Conservation (phyloP, 2,797 vertebrate species). For the Gymnothorax javanicus region DNA sequence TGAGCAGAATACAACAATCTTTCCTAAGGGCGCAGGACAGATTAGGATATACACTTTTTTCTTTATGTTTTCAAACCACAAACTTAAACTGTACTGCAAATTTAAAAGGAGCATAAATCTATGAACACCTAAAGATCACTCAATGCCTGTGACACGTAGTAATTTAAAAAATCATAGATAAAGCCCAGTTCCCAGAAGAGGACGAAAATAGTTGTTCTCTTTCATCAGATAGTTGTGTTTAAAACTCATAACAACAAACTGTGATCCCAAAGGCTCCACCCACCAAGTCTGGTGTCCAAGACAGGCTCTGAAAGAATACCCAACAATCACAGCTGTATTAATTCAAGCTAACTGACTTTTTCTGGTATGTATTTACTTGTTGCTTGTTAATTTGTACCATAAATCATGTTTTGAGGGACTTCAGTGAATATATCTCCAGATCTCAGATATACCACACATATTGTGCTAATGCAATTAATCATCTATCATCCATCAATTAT, state of each 20-base stretch:
- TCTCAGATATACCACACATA: not conserved
- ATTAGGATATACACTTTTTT: not conserved
- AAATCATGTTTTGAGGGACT: conserved; percentile 15
- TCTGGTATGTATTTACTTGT: not conserved
- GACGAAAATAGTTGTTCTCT: conserved; percentile 23
- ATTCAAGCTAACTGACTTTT: not conserved
- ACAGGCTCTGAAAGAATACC: not conserved
- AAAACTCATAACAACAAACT: conserved; percentile 16
- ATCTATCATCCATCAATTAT: too few species aligned
- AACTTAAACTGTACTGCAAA: not conserved
- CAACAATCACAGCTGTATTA: not conserved
- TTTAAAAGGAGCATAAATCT: too few species aligned
- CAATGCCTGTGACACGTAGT: not conserved
- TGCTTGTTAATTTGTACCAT: not conserved
- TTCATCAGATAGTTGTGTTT: conserved; percentile 25
- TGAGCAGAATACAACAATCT: not conserved
- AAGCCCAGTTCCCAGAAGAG: not conserved
- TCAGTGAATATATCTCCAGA: not conserved
- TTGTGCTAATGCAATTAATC: not conserved
- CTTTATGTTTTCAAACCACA: not conserved
- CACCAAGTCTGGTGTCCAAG: conserved; percentile 15
- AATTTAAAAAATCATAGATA: not conserved
- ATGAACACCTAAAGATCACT: not conserved
- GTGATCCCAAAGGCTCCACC: conserved; percentile 5
- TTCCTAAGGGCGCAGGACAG: not conserved